Base-by-base conservation (phyloP, 2,113 vertebrate species). In the Trogon melanurus region DNA sequence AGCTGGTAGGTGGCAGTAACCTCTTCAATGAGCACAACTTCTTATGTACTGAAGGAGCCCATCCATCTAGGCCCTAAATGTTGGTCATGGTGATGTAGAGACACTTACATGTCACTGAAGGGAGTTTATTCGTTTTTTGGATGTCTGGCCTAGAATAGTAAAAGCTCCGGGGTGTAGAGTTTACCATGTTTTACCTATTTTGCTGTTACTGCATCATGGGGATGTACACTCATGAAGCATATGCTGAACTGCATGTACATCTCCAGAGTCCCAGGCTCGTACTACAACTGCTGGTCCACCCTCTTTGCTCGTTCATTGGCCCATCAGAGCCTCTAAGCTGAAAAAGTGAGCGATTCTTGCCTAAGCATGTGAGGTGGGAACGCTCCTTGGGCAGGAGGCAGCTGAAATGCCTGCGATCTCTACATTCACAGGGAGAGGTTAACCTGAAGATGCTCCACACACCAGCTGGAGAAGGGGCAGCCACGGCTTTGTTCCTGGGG, bases 1-100 rank as follows among this genome's bases (percentile, higher is more conserved):
- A 86, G 69, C 53, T 95, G 89, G 53, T 64, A 64, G 65, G 89
- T 81, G 57, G 48, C 83, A 88, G 70, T 65, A 82, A 75, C 81
- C 66, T 82, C 57, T 89, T 86, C 87, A 67, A 16, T 48, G 74
- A 86, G 65, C 41, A 75, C 10, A 4, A 47, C 61, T 81, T 86
- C 48, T 86, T 58, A 47, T 2, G 17, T 74, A 67, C 56, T 38
- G 25, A 67, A 44, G 13, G 22, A 85, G 38, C 58, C 34, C 38
- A 75, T 84, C 73, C 20, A 38, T 32, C 73, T 67, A 74, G 64
- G n/a, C 34, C 38, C 65, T 57, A 67, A 71, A 64, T 41, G 19
- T 48, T 92, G 54, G 44, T 50, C 26, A 21, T 36, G 44, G 53
- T 87, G 51, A 83, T 66, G 48, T 3, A 88, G 75, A 82, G 62